Conservation (phyloP, 2,113 vertebrate genomes). For the Promerops cafer region DNA sequence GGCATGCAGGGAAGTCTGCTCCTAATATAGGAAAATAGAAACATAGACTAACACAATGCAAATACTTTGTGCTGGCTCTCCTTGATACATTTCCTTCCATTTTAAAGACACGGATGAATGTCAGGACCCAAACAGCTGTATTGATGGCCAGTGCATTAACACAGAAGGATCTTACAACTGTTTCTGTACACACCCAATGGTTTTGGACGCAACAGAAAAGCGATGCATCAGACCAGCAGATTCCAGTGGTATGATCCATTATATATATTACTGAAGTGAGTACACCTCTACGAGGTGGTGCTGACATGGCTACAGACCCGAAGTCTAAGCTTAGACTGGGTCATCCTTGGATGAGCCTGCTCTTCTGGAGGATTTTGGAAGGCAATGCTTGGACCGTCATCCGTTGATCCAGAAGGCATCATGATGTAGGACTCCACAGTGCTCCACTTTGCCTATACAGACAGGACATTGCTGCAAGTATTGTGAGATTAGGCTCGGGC, state of each 20-base stretch:
- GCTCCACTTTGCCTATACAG: background rate
- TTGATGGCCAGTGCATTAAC: conserved; percentile 87
- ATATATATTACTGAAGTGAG: conserved; percentile 14
- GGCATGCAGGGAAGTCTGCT: background rate
- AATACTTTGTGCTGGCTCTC: conserved; percentile 35
- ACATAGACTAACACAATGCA: background rate
- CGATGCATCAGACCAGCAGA: conserved; percentile 76
- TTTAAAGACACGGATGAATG: conserved; percentile 90
- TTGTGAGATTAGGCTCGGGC: background rate
- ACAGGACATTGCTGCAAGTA: background rate
- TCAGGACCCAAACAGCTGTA: conserved; percentile 84
- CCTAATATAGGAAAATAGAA: background rate
- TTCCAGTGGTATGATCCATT: conserved; percentile 74
- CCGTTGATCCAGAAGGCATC: background rate
- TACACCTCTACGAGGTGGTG: background rate
- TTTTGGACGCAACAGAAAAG: conserved; percentile 77
- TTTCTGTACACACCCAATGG: conserved; percentile 87
- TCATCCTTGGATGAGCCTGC: background rate
- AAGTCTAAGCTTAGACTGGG: background rate
- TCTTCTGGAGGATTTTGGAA: background rate
- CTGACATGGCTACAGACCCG: background rate
- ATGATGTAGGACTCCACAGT: background rate
- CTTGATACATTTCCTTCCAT: conserved; percentile 44
- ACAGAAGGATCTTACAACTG: conserved; percentile 90
- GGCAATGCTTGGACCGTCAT: background rate